Evolutionary conservation across 2,797 vertebrate species (phyloP), one percentile per base, ranked within the genome.

Genomic region (Lophius americanus): DNA sequence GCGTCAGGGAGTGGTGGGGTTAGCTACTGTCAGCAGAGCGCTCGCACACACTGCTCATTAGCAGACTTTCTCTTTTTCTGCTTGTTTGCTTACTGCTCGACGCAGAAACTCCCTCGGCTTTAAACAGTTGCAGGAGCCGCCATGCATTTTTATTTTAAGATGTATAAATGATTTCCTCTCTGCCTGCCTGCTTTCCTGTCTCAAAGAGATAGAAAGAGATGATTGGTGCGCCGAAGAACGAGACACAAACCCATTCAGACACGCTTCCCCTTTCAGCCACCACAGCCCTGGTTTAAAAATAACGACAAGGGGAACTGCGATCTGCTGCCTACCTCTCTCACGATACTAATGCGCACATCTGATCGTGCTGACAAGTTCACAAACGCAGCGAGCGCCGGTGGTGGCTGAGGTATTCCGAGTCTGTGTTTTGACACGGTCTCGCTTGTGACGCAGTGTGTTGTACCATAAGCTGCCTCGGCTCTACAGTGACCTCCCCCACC

Each of bases 371-470:
- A 51, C 81, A 60, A 57, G 51, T 48, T 59, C 51, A 76, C 65
- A 71, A 46, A 68, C 64, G 49, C 48, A 68, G 57, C 14, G 1
- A 68, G 57, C 14, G 1, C 60, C 53, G 83, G 78, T 75, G 85
- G 85, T 82, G 79, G 79, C 78, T 82, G 80, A 87, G 86, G 80
- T 87, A 77, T 86, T 82, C 79, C n/a, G 54, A 78, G 82, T 73
- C 82, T 85, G 64, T 79, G 83, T 86, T 91, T 86, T 89, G 85
- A 90, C 85, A 86, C 53, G 48, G 70, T 60, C 80, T 89, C 75
- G 76, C 81, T 85, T 88, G 84, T 93, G 93, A 94, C 89, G 91
- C 90, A 88, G 76, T 70, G 83, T 88, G 89, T 86, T 85, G 82
- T 88, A 88, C 75, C 88, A 86, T 92, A 84, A 88, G 85, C 86